Base-by-base conservation (phyloP, 2,888 invertebrate species). In the Nomada ferruginata region DNA sequence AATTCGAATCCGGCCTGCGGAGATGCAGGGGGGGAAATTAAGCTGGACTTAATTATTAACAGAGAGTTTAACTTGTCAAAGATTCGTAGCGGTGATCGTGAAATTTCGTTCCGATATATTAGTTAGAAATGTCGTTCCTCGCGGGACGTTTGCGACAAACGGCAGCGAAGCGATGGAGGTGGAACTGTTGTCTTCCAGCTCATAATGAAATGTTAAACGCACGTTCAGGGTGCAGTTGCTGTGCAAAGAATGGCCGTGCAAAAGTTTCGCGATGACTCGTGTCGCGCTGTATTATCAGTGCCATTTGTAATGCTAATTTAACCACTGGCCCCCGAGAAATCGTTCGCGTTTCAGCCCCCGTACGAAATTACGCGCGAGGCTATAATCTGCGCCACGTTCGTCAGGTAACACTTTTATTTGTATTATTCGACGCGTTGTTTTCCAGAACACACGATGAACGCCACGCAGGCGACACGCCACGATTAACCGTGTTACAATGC, bases 161-260 rank as follows among this genome's bases (percentile, higher is more conserved):
- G 36, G 36, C 0, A 36, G 36, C 7, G 36, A 7, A 36, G 36
- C 52, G 63, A 72, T 59, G 36, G 50, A 61, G 77, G 18, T 47
- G 13, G 59, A 65, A 61, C 60, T 64, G 82, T 55, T 76, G 36
- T 36, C 36, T 75, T 76, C 55, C 53, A 57, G 64, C 59, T 72
- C 64, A 53, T 85, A 86, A 86, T 85, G 86, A 86, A 86, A 86
- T 86, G 86, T 82, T 86, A 86, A 86, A 86, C 74, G 79, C 82
- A 60, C 79, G 65, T 66, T 50, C 60, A 72, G 76, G 79, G 79
- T 60, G 83, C 60, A 72, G 72, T 72, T 63, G 75, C 63, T n/a
- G 61, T 53, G 84, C 76, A 79, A 86, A 84, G 86, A 85, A 86
- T 76, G 79, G 73, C 65, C 82, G 79, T 75, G 84, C 79, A 74